Evolutionary conservation across 2,113 vertebrate genomes (phyloP), one percentile per base, ranked within the genome.

Genomic region (Hucho hucho): DNA sequence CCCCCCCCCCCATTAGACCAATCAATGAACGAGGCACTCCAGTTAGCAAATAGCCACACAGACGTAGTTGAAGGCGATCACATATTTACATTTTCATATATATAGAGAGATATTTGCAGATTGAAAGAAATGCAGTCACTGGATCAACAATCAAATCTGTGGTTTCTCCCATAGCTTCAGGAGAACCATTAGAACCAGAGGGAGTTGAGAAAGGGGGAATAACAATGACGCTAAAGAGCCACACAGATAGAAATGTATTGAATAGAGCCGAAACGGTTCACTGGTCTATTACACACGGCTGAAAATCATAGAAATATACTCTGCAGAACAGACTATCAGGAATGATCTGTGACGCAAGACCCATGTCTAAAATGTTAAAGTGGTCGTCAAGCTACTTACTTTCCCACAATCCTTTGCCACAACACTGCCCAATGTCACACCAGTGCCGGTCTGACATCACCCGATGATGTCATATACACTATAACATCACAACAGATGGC

Each of bases 51-150:
- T 76, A 79, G 75, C 80, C 79, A 81, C 74, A 79, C 43, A 73
- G 79, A 77, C 76, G 69, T 70, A 74, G 79, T 80, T 83, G 79
- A 74, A 84, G 71, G 76, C 84, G 29, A 71, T 80, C 78, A 73
- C 67, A 77, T 88, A 84, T 89, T 85, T 87, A 90, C 89, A 92
- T 81, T 89, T 89, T 90, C 87, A 88, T 81, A 79, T 28, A 67
- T 29, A 67, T 32, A 86, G n/a, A n/a, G n/a, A n/a, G 71, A 84
- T 76, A 87, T 58, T 78, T 77, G 64, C 74, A 79, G 80, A 79
- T 77, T 69, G 64, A 75, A 29, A 72, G 56, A 81, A 80, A 80
- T 37, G 58, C 72, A 2, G 46, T 64, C 29, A 67, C 47, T 70
- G 37, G 71, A 73, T 70, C 75, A 56, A 75, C 53, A 71, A 72